Percentiles rank a stretch among this genome's conserved stretches.
Conservation (phyloP, 2,888 invertebrate species). For the Lapara coniferarum region DNA sequence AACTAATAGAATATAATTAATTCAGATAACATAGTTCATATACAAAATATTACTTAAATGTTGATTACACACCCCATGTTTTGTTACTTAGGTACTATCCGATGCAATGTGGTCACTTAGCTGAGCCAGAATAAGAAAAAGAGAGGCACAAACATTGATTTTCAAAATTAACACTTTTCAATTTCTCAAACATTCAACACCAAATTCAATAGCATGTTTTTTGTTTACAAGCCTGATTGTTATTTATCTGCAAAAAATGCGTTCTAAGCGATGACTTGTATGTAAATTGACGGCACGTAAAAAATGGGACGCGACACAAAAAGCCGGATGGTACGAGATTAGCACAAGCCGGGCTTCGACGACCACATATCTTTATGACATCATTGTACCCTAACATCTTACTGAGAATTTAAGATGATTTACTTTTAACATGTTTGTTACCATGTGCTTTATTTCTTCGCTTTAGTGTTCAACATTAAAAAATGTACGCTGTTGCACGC, state of each 20-base stretch:
- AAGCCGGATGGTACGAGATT: constrained; percentile 16
- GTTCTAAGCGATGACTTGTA: constrained; percentile 10
- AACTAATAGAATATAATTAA: too few relatives aligned
- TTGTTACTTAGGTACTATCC: too few relatives aligned
- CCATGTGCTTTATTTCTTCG: neutral
- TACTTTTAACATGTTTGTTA: neutral
- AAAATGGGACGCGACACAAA: neutral
- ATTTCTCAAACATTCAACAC: too few relatives aligned
- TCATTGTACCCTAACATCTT: constrained; percentile 3
- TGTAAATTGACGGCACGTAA: constrained; percentile 7
- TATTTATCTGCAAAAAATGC: constrained; percentile 5
- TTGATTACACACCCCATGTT: too few relatives aligned
- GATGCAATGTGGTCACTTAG: too few relatives aligned
- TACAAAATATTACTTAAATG: too few relatives aligned
- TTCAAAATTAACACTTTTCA: too few relatives aligned
- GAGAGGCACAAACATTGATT: too few relatives aligned
- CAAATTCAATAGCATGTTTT: neutral
- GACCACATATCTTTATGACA: constrained; percentile 13
- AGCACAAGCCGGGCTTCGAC: neutral
- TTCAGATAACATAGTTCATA: too few relatives aligned
- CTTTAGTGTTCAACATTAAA: too few relatives aligned
- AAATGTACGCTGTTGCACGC: too few relatives aligned
- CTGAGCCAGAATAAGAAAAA: too few relatives aligned
- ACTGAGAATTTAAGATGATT: neutral
- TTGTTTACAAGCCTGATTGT: neutral